Conservation (phyloP, 1,140 invertebrate species). For the Sitobion miscanthi region DNA sequence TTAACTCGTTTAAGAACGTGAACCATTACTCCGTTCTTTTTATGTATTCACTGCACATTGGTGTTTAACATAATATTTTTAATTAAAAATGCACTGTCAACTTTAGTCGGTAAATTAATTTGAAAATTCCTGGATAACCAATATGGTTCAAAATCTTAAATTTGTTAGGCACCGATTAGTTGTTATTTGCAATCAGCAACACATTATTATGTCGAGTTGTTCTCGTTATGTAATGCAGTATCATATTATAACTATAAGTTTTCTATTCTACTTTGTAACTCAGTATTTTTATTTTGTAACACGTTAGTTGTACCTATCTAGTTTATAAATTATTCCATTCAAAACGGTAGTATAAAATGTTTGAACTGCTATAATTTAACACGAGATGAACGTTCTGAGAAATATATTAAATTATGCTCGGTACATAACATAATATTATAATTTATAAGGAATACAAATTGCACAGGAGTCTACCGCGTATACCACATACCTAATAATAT, state of each 20-base stretch:
- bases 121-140: not conserved
- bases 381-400: not conserved
- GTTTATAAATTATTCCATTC: not conserved
- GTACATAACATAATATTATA: not conserved
- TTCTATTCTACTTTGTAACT: not conserved
- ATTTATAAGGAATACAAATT: not conserved
- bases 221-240: not conserved
- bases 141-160: not conserved
- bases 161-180: not conserved
- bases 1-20: slow-evolving; percentile 8
- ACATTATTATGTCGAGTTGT: not conserved
- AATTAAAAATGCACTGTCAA: not conserved
- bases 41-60: not conserved
- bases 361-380: not conserved
- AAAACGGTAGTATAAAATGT: not conserved
- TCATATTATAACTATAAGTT: not conserved
- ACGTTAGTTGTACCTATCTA: not conserved
- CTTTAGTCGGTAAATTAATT: not conserved
- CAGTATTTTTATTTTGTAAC: not conserved
- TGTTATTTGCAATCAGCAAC: not conserved
- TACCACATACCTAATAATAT: not conserved
- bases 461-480: not conserved
- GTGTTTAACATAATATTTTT: not conserved
- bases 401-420: not conserved
- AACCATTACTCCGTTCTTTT: not conserved